These are phyloP conservation scores for Peromyscus polionotus DNA, from an alignment of 2,113 vertebrate genomes.

Conservation along the genomic window DNA sequence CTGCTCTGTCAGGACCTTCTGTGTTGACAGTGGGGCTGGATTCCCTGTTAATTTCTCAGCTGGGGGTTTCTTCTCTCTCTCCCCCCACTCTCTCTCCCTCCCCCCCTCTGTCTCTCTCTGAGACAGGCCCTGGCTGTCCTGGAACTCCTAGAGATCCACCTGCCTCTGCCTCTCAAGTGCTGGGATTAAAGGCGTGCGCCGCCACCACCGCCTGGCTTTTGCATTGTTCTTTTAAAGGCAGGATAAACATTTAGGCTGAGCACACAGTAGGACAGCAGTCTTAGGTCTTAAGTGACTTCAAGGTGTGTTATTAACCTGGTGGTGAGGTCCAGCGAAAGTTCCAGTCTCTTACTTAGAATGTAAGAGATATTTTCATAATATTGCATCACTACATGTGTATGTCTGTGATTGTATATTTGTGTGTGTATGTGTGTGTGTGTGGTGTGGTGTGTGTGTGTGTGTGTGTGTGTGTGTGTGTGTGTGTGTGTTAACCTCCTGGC, in stretches of 20 bases:
- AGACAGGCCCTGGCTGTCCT: neutral
- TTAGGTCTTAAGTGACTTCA: neutral
- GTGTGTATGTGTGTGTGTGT: neutral
- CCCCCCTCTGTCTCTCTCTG: neutral
- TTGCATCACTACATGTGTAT: neutral
- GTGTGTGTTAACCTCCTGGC: neutral
- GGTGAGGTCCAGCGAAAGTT: neutral
- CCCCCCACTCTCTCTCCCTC: neutral
- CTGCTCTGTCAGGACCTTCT: neutral
- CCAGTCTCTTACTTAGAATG: neutral
- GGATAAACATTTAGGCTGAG: neutral
- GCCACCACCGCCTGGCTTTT: neutral
- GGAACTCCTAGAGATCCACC: neutral
- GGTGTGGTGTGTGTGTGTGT: too few species aligned
- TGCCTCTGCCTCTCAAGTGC: neutral
- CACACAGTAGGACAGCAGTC: neutral
- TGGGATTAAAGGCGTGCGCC: neutral
- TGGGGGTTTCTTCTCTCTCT: neutral
- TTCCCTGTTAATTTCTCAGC: constrained; percentile 1
- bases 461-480: too few species aligned
- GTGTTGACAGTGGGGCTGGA: neutral
- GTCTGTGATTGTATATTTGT: neutral
- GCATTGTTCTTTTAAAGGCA: neutral
- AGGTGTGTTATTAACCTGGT: neutral
- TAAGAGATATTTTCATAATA: neutral